phyloP scores from a whole-genome alignment of 2,888 invertebrate genomes.

The Platycnemis pennipes region DNA sequence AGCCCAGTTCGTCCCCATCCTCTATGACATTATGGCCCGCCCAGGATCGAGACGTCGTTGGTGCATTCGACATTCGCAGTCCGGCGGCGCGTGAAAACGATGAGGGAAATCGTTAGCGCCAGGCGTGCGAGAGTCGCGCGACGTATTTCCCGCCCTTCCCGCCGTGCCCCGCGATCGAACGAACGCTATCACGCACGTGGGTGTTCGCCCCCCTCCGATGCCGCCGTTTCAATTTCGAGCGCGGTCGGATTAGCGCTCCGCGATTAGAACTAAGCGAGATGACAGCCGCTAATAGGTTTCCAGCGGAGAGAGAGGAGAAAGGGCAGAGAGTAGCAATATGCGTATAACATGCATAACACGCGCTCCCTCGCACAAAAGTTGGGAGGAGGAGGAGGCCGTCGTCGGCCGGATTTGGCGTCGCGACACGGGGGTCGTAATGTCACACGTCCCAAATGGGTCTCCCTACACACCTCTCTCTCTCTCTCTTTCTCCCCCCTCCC shows the following conservation, averaged over 20 bases:
- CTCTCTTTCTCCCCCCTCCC: too few relatives aligned
- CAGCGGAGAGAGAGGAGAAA: neutral
- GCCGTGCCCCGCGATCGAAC: too few relatives aligned
- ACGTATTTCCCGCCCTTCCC: too few relatives aligned
- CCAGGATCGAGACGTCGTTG: too few relatives aligned
- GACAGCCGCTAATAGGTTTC: slow-evolving; percentile 28
- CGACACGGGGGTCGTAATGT: neutral
- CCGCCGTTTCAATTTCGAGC: neutral
- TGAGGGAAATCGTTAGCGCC: too few relatives aligned
- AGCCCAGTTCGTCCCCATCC: too few relatives aligned
- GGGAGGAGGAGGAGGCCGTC: too few relatives aligned
- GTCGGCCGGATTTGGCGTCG: neutral
- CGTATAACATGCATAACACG: neutral
- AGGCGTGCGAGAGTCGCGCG: too few relatives aligned
- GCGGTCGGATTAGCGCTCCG: neutral
- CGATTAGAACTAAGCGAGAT: neutral
- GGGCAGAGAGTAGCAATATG: neutral
- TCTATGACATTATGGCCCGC: too few relatives aligned
- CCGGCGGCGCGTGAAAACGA: too few relatives aligned
- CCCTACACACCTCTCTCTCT: too few relatives aligned
- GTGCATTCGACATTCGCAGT: too few relatives aligned
- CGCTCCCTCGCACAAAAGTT: neutral
- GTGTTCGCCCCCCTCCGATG: neutral
- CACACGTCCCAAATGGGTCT: neutral
- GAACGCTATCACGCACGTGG: neutral